Base-by-base conservation (phyloP, 2,113 vertebrate species). In the Arvicanthis niloticus region DNA sequence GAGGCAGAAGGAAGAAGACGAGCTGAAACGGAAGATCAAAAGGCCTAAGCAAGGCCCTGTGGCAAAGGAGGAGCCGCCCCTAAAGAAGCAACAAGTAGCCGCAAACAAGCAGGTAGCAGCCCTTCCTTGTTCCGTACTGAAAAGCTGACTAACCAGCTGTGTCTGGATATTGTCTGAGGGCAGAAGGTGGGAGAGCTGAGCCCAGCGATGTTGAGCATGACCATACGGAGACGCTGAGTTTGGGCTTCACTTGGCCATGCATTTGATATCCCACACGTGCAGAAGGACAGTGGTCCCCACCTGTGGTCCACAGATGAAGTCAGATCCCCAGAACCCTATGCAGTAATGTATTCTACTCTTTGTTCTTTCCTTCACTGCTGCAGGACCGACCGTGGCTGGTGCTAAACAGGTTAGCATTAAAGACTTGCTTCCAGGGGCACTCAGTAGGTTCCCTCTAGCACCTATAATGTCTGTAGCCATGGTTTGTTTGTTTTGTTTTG, bases 1-100 rank as follows among this genome's bases (percentile, higher is more conserved):
- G 95, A 98, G 96, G 60, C 94, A 98, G 67, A 98, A 96, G 77
- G 98, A 99, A 93, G 98, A 99, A n/a, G 98, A 99, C 31, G 98
- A 99, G 75, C 56, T 98, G 85, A 99, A 95, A 94, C 99, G 98
- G 97, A 99, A 97, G 90, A 82, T n/a, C 45, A 99, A 97, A 86
- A 99, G 96, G 76, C 95, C 88, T 34, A 99, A 98, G 95, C 98
- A 7, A 53, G 99, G 97, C 40, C 48, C 48, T 1, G 40, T 1
- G 0, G 31, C 5, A 34, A 99, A 98, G 97, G 99, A 99, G 5
- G 98, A 99, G 0, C 1, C 17, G 0, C 10, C 53, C 0, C 0
- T 3, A 12, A 98, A 95, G 94, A 98, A 97, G 53, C 0, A 88
- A 0, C 96, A 90, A 31, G 9, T 7, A 0, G 0, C 17, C 19